Conservation (phyloP, 1,140 invertebrate genomes). For the Neotoxoptera formosana region DNA sequence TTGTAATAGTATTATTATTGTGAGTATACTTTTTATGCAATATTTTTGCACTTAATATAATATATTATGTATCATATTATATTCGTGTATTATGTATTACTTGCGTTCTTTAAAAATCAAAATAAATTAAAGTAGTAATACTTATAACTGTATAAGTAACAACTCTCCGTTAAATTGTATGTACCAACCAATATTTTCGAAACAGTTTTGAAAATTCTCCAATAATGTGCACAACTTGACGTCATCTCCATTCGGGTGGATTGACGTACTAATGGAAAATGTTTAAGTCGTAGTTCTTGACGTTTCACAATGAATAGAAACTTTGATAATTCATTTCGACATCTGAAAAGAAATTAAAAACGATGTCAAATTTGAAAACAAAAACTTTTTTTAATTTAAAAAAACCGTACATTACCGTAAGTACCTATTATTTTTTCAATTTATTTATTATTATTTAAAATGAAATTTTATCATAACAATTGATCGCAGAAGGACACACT, state of each 20-base stretch:
- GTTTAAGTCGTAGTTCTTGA: not conserved
- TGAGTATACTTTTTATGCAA: not conserved
- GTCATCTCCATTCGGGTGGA: not conserved
- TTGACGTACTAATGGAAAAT: conserved; percentile 34
- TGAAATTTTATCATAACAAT: not conserved
- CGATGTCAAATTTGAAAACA: not conserved
- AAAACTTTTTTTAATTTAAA: not conserved
- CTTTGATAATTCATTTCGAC: conserved; percentile 25
- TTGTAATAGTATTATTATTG: not conserved
- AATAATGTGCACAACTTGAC: conserved; percentile 9
- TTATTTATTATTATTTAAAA: not conserved
- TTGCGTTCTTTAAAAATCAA: not conserved
- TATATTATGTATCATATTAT: not conserved
- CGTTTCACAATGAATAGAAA: conserved; percentile 26
- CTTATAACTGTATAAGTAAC: not conserved
- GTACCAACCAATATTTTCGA: not conserved
- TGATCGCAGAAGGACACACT: not conserved
- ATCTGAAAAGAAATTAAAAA: conserved; percentile 43
- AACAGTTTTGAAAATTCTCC: not conserved
- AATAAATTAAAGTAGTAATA: not conserved
- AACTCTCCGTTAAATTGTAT: not conserved
- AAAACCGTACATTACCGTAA: not conserved
- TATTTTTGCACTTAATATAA: not conserved
- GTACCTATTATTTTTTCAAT: not conserved
- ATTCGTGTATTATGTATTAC: not conserved